These are phyloP conservation scores for Porites lutea DNA, from an alignment of 64 coral and sea anemone genomes.

Conservation along the genomic window DNA sequence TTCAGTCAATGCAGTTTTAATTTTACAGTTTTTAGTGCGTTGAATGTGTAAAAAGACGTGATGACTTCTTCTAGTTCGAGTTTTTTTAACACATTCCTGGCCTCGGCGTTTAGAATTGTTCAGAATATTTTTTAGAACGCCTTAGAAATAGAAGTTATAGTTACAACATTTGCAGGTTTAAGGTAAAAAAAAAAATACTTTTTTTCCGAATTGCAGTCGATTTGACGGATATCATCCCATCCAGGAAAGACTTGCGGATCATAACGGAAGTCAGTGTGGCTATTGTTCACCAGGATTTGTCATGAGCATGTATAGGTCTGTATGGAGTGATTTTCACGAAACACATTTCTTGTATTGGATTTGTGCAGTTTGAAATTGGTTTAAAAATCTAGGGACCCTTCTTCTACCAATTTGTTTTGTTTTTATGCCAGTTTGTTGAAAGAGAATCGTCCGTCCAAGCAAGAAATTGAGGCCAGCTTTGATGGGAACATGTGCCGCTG, in stretches of 20 bases:
- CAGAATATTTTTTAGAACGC: too few relatives aligned
- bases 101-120: too few relatives aligned
- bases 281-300: constrained; percentile 90
- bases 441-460: constrained; percentile 76
- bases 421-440: constrained; percentile 68
- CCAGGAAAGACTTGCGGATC: constrained; percentile 82
- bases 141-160: too few relatives aligned
- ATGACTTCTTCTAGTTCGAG: too few relatives aligned
- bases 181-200: neutral
- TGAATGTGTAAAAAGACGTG: too few relatives aligned
- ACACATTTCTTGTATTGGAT: too few relatives aligned
- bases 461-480: constrained; percentile 91
- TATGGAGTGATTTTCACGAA: neutral
- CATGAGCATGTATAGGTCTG: constrained; percentile 91
- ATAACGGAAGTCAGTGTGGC: constrained; percentile 92
- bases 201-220: constrained; percentile 16
- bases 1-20: too few relatives aligned
- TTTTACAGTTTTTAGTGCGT: too few relatives aligned
- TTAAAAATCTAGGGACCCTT: too few relatives aligned
- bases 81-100: too few relatives aligned
- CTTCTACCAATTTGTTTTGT: neutral
- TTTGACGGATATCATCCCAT: constrained; percentile 75
- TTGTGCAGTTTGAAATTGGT: too few relatives aligned
- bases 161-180: too few relatives aligned
- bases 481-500: constrained; percentile 95